These are phyloP conservation scores for Hyles lineata DNA, from an alignment of 2,888 invertebrate species.

Conservation along the genomic window DNA sequence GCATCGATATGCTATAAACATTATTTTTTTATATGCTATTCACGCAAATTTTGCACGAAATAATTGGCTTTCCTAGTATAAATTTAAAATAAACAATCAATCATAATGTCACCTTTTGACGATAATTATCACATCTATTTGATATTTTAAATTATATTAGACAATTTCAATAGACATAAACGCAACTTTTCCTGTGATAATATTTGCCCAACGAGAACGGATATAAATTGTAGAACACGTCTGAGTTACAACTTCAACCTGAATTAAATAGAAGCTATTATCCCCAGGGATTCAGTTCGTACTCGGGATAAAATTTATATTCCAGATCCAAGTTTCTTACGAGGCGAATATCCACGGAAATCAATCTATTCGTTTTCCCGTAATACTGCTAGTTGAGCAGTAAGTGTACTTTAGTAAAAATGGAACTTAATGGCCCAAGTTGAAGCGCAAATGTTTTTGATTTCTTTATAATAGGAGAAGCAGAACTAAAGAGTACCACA, in stretches of 20 bases:
- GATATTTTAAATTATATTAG: background rate
- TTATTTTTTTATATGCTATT: no score
- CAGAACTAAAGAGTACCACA: no score
- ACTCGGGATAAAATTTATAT: constrained; percentile 14
- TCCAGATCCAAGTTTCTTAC: constrained; percentile 4
- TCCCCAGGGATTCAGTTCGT: background rate
- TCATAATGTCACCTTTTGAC: no score
- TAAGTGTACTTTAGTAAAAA: background rate
- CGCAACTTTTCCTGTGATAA: background rate
- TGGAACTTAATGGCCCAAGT: background rate
- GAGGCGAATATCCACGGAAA: constrained; percentile 9
- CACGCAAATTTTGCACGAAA: no score
- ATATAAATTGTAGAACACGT: constrained; percentile 10
- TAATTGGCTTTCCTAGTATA: no score
- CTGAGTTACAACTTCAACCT: constrained; percentile 4
- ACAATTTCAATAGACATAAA: background rate
- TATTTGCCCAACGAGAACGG: background rate
- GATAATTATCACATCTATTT: background rate
- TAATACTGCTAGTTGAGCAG: background rate
- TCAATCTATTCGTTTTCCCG: background rate
- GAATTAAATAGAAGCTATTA: constrained; percentile 21
- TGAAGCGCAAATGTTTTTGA: background rate
- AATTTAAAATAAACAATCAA: no score
- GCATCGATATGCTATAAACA: no score
- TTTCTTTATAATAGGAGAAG: background rate